phyloP scores from a whole-genome alignment of 2,888 invertebrate species.

The Pollenia griseotomentosa region DNA sequence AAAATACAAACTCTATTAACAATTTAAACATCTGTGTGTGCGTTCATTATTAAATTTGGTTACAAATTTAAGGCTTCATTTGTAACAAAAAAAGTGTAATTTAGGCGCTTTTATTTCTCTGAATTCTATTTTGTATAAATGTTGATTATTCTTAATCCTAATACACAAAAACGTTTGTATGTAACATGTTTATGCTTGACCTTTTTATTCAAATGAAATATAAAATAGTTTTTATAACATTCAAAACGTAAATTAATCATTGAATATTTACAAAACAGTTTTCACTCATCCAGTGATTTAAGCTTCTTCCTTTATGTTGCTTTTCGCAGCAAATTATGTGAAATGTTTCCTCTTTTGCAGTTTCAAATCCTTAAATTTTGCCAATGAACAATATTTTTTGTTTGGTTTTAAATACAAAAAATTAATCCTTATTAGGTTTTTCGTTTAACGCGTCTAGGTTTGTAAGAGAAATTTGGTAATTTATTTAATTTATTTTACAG shows the following conservation, averaged over 20 bases:
- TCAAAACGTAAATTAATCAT: conserved; percentile 37
- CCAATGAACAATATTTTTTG: neutral
- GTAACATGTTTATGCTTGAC: conserved; percentile 4
- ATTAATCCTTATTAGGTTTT: conserved; percentile 27
- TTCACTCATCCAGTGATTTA: neutral
- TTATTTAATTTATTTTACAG: conserved; percentile 50
- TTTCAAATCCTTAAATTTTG: conserved; percentile 13
- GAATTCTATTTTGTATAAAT: neutral
- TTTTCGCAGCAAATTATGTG: neutral
- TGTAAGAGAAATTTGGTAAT: conserved; percentile 14
- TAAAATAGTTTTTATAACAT: conserved; percentile 17
- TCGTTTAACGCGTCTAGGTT: neutral
- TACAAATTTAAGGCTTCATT: neutral
- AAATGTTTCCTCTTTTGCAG: neutral
- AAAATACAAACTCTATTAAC: neutral
- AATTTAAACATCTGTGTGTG: conserved; percentile 21
- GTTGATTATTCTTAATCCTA: conserved; percentile 13
- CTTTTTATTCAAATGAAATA: conserved; percentile 16
- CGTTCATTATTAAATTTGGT: conserved; percentile 1
- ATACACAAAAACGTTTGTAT: conserved; percentile 33
- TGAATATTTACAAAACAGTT: neutral
- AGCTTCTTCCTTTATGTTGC: conserved; percentile 1
- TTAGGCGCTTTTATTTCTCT: too few relatives aligned
- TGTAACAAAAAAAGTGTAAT: too few relatives aligned
- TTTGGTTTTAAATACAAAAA: neutral